Conservation (phyloP, 2,797 vertebrate species). For the Danio aesculapii region DNA sequence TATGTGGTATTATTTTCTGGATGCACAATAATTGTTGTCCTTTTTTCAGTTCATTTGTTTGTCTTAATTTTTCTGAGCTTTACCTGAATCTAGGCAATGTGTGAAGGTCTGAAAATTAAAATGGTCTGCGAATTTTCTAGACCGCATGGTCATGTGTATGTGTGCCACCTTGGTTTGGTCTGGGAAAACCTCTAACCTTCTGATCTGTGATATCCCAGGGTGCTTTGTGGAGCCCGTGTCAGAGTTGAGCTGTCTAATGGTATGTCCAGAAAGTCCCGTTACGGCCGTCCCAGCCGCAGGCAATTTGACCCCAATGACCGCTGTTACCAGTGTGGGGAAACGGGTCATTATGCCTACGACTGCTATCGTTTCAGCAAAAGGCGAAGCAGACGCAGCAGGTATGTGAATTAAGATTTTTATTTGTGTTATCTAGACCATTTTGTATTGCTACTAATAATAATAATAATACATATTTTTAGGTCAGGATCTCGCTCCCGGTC, state of each 20-base stretch:
- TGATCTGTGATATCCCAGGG: conserved; percentile 63
- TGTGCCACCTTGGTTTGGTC: not conserved
- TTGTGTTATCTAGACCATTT: not conserved
- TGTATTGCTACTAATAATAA: not conserved
- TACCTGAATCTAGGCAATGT: conserved; percentile 16
- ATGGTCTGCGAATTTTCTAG: not conserved
- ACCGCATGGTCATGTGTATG: not conserved
- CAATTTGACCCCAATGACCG: conserved; percentile 85
- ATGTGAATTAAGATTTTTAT: not conserved
- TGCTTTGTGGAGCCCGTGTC: conserved; percentile 83
- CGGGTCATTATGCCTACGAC: conserved; percentile 86
- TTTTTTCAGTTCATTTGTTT: conserved; percentile 9
- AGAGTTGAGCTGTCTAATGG: conserved; percentile 85
- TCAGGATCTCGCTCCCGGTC: conserved; percentile 81
- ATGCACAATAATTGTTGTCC: conserved; percentile 1
- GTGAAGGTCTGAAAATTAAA: not conserved
- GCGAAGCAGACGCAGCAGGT: conserved; percentile 68
- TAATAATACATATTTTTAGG: conserved; percentile 52
- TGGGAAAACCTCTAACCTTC: not conserved
- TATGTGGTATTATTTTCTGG: conserved; percentile 26
- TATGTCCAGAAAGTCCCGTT: conserved; percentile 81
- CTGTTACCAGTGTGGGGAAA: conserved; percentile 85
- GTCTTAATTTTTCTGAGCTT: not conserved
- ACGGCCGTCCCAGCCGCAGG: conserved; percentile 81
- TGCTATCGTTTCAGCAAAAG: conserved; percentile 86